Evolutionary conservation across 2,797 vertebrate species (phyloP).

Genomic region (Epinephelus malabaricus): DNA sequence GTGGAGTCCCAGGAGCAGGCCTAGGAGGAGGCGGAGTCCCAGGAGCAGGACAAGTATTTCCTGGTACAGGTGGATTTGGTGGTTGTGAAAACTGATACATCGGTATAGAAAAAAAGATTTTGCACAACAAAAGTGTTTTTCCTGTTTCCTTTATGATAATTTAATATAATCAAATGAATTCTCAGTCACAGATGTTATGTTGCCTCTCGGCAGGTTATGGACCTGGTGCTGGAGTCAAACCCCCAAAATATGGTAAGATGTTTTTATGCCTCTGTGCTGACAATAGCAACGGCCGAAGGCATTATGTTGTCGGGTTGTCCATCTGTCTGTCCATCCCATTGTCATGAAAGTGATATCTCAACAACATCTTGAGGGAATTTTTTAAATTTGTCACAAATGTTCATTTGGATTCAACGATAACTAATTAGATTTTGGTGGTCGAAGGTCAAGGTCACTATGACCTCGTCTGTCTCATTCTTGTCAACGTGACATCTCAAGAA

Average conservation of each 20-base stretch:
- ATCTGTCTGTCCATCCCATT: too few relatives aligned
- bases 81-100: conserved; percentile 23
- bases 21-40: conserved; percentile 57
- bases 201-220: conserved; percentile 60
- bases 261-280: neutral
- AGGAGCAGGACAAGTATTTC: conserved; percentile 56
- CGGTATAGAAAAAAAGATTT: neutral
- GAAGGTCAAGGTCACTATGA: too few relatives aligned
- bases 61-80: conserved; percentile 61
- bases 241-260: conserved; percentile 67
- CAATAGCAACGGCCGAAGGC: too few relatives aligned
- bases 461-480: too few relatives aligned
- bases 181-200: neutral
- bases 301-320: too few relatives aligned
- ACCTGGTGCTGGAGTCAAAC: conserved; percentile 62
- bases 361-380: too few relatives aligned
- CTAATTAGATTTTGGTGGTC: too few relatives aligned
- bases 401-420: too few relatives aligned
- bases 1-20: conserved; percentile 61
- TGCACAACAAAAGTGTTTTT: neutral
- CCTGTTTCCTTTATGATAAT: conserved; percentile 1
- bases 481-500: too few relatives aligned
- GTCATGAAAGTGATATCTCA: too few relatives aligned
- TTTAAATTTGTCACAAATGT: too few relatives aligned
- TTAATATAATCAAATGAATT: neutral